These are phyloP conservation scores for Urosaurus nigricauda DNA, from an alignment of 2,797 vertebrate species.

Conservation along the genomic window DNA sequence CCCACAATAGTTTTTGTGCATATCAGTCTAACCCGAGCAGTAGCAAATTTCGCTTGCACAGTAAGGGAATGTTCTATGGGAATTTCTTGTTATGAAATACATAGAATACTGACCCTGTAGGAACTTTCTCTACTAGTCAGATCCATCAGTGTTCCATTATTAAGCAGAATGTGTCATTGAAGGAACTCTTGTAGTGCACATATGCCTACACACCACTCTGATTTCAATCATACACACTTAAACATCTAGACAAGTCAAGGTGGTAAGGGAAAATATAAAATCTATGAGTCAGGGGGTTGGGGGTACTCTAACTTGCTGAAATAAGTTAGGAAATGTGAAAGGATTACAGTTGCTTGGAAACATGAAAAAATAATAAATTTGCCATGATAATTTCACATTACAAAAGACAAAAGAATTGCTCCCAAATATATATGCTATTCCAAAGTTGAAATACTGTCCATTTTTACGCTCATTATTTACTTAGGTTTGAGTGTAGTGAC, in stretches of 20 bases:
- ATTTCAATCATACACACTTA: background rate
- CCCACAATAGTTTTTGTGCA: background rate
- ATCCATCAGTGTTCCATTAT: background rate
- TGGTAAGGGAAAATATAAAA: background rate
- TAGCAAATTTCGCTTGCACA: background rate
- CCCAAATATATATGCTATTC: slow-evolving; percentile 30
- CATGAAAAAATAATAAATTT: slow-evolving; percentile 42
- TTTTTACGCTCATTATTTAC: slow-evolving; percentile 21
- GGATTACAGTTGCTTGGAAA: slow-evolving; percentile 3
- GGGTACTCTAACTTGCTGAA: background rate
- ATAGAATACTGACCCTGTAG: background rate
- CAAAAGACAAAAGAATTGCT: slow-evolving; percentile 34
- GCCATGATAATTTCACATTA: slow-evolving; percentile 26
- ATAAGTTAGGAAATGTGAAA: slow-evolving; percentile 8
- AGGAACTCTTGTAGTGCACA: background rate
- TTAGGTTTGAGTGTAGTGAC: slow-evolving; percentile 32
- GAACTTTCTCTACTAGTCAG: background rate
- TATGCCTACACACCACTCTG: background rate
- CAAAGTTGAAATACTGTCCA: slow-evolving; percentile 27
- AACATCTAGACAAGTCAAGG: background rate
- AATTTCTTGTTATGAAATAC: background rate
- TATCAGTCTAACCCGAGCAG: background rate
- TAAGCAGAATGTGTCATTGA: background rate
- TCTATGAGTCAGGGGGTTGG: background rate
- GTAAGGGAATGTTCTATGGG: background rate